Evolutionary conservation across 2,113 vertebrate genomes (phyloP), one percentile per base, ranked within the genome.

Genomic region (Catharus fuscescens): DNA sequence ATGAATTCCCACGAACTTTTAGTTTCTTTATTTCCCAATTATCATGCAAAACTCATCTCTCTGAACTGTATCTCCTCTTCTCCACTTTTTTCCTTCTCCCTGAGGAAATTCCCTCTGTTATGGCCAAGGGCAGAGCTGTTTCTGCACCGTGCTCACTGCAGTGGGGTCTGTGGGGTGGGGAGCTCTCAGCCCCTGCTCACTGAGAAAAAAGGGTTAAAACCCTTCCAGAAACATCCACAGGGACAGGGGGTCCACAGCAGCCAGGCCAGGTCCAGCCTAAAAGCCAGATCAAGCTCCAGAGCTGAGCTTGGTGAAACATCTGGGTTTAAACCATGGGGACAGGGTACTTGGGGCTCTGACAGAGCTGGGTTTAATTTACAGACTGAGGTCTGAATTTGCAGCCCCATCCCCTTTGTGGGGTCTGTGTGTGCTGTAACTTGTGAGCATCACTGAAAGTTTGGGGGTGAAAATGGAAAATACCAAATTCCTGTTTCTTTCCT

Each of bases 1-100:
- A 95, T 84, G 54, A 92, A 88, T 89, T 45, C 86, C 64, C 48
- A 8, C 64, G 42, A 95, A 96, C 87, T 96, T 93, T 88, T 95
- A 19, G 72, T 96, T 95, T 86, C 96, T 88, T 72, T 59, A 23
- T 96, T 93, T 95, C 83, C 80, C 83, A 50, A 70, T 89, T 92
- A 73, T 86, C 80, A 83, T 91, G 95, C 91, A 94, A 89, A 95
- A 91, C 91, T 77, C 91, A 38, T 88, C 77, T 71, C 77, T 52
- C 83, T 64, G 69, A 80, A 34, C 83, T 40, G 17, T 83, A 86
- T 91, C 83, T 83, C 89, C 36, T 92, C 57, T 61, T 28, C 86
- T 48, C 2, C 14, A 44, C 76, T 80, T 80, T 61, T 86, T 83
- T 10, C 48, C 38, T 86, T 31, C 83, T 93, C 86, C 89, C 84